These are phyloP conservation scores for Acrobasis repandana DNA, from an alignment of 2,888 invertebrate genomes.

Conservation along the genomic window DNA sequence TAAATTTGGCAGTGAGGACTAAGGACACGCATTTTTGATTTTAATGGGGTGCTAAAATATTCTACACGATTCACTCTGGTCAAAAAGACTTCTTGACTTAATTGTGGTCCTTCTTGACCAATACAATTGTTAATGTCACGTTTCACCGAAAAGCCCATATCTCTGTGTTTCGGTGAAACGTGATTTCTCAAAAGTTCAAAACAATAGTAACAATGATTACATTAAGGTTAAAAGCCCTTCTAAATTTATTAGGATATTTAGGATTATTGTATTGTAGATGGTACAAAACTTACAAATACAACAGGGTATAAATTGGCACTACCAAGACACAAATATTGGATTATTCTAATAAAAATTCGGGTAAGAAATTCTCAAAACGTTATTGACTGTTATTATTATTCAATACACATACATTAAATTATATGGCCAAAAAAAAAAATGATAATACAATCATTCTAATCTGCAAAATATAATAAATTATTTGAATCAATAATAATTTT, in stretches of 20 bases:
- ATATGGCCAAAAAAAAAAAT: conserved; percentile 6
- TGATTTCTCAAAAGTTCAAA: too few relatives aligned
- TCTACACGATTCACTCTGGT: too few relatives aligned
- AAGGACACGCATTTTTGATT: too few relatives aligned
- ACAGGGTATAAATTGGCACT: conserved; percentile 58
- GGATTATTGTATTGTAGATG: not conserved
- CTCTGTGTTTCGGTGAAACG: too few relatives aligned
- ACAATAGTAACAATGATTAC: not conserved
- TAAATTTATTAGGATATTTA: not conserved
- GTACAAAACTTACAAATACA: conserved; percentile 21
- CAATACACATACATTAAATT: not conserved
- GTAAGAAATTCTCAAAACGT: not conserved
- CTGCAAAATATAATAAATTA: conserved; percentile 5
- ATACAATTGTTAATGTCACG: too few relatives aligned
- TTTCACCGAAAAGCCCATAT: too few relatives aligned
- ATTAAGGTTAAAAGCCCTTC: not conserved
- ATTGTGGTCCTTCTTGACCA: too few relatives aligned
- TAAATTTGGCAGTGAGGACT: too few relatives aligned
- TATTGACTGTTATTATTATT: not conserved
- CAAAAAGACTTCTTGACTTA: too few relatives aligned
- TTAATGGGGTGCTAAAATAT: too few relatives aligned
- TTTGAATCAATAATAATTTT: conserved; percentile 7
- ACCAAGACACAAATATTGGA: conserved; percentile 56
- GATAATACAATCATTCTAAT: not conserved
- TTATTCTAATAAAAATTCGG: conserved; percentile 3